Percentiles rank a stretch among this genome's conserved stretches.
phyloP scores from a whole-genome alignment of 2,888 invertebrate genomes.

The Cephalotes varians region DNA sequence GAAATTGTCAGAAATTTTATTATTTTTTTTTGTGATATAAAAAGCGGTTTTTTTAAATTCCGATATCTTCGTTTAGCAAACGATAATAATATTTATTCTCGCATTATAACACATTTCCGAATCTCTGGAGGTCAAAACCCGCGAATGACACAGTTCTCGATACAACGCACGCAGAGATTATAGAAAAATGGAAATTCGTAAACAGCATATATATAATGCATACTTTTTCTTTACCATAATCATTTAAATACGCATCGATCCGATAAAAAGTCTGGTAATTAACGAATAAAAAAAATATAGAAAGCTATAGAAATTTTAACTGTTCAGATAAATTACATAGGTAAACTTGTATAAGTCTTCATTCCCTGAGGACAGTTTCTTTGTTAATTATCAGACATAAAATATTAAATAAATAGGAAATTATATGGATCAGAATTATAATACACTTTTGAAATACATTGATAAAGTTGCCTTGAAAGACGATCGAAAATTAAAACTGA shows the following conservation, averaged over 20 bases:
- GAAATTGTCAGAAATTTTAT: no score
- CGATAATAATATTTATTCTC: not conserved
- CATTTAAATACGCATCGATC: not conserved
- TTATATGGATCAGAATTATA: not conserved
- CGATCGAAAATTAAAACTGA: not conserved
- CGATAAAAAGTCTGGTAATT: not conserved
- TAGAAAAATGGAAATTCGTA: not conserved
- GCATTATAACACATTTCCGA: not conserved
- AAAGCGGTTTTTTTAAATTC: not conserved
- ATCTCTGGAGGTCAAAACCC: constrained; percentile 24
- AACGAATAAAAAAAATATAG: no score
- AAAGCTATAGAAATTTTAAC: not conserved
- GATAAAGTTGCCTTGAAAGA: not conserved
- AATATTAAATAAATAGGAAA: constrained; percentile 2
- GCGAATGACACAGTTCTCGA: not conserved
- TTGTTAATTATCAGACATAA: not conserved
- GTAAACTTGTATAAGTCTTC: not conserved
- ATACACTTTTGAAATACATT: not conserved
- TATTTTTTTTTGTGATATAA: not conserved
- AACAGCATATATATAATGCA: not conserved
- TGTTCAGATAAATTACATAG: not conserved
- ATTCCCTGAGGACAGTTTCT: not conserved
- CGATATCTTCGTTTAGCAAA: not conserved
- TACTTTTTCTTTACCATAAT: not conserved
- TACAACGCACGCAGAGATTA: not conserved